phyloP scores from a whole-genome alignment of 2,113 vertebrate genomes.

The Notarius lentiginosus region DNA sequence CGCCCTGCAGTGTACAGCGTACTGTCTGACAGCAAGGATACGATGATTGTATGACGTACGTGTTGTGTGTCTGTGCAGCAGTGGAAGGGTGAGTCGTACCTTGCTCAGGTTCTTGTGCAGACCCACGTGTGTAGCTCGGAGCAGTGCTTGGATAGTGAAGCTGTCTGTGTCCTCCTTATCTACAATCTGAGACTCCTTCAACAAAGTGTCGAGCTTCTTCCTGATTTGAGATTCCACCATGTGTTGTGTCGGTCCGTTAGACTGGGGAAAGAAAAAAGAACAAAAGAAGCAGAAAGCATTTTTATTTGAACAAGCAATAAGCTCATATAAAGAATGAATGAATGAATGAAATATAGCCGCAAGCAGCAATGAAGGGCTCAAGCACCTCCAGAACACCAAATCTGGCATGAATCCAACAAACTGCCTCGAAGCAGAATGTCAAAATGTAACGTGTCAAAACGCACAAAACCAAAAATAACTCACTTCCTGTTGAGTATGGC shows the following conservation, averaged over 20 bases:
- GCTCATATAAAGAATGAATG: background rate
- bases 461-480: too few relatives aligned
- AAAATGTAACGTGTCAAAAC: too few relatives aligned
- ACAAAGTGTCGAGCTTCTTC: constrained; percentile 91
- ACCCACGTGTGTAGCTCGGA: constrained; percentile 90
- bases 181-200: constrained; percentile 91
- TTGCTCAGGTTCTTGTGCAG: constrained; percentile 87
- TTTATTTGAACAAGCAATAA: background rate
- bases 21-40: background rate
- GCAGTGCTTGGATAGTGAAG: constrained; percentile 90
- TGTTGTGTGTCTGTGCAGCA: background rate
- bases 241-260: constrained; percentile 77
- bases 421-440: too few relatives aligned
- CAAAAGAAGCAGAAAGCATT: background rate
- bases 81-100: constrained; percentile 68
- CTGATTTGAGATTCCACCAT: constrained; percentile 93
- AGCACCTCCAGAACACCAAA: too few relatives aligned
- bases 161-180: constrained; percentile 95
- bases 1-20: background rate
- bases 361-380: too few relatives aligned
- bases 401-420: too few relatives aligned
- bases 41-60: background rate
- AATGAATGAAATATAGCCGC: too few relatives aligned
- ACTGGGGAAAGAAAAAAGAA: background rate
- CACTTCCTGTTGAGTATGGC: too few relatives aligned